These are phyloP conservation scores for Callipepla squamata DNA, from an alignment of 2,113 vertebrate species.

Conservation along the genomic window DNA sequence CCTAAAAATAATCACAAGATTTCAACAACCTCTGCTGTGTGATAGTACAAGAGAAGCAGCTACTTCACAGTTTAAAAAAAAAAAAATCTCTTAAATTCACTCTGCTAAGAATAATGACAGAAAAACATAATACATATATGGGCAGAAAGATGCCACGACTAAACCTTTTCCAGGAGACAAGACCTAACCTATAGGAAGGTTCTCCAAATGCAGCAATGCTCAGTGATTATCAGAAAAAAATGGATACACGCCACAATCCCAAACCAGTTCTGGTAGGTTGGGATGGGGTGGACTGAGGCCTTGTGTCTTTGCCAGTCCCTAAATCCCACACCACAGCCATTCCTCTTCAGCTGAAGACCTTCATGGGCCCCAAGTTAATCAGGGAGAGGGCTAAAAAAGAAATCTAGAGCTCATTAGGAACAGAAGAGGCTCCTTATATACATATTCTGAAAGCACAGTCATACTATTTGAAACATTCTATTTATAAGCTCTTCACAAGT, in stretches of 20 bases:
- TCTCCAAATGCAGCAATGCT: neutral
- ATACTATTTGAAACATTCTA: constrained; percentile 44
- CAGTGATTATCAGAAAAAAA: neutral
- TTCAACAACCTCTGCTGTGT: neutral
- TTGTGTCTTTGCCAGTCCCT: neutral
- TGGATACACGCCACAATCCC: neutral
- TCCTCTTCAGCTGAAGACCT: neutral
- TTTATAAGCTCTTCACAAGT: constrained; percentile 47
- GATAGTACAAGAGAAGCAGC: neutral
- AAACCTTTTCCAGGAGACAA: neutral
- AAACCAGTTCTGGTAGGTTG: neutral
- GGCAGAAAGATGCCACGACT: neutral
- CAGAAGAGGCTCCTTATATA: neutral
- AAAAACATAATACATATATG: neutral
- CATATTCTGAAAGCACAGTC: neutral
- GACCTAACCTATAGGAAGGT: neutral
- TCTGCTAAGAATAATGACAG: neutral
- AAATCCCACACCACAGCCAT: neutral
- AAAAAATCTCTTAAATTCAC: neutral
- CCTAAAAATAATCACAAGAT: neutral
- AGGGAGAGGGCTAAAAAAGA: constrained; percentile 16
- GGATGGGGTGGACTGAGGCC: neutral
- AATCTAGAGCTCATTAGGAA: constrained; percentile 5
- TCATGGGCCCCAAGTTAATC: neutral
- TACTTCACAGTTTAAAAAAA: neutral